Conservation (phyloP, 2,797 vertebrate genomes). For the Thalassophryne amazonica region DNA sequence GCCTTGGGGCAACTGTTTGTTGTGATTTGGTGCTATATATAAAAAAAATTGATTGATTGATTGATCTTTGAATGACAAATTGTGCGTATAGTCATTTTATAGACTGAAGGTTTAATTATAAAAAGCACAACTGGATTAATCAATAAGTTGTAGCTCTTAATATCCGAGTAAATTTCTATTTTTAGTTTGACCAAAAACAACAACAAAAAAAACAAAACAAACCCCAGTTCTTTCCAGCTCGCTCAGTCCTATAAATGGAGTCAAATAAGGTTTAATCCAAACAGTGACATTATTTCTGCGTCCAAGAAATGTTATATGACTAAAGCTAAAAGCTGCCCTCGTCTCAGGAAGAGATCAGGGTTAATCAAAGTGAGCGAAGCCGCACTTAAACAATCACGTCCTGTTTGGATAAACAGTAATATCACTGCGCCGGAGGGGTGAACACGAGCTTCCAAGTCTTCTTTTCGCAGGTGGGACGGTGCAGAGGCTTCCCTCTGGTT, state of each 20-base stretch:
- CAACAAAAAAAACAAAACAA: too few species aligned
- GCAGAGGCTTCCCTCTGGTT: constrained; percentile 48
- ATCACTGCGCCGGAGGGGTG: not conserved
- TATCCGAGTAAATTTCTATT: not conserved
- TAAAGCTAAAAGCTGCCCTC: not conserved
- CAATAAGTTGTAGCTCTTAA: too few species aligned
- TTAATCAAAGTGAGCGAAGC: constrained; percentile 11
- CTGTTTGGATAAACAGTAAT: constrained; percentile 46
- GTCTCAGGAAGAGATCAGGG: constrained; percentile 10
- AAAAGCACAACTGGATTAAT: too few species aligned
- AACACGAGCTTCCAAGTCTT: constrained; percentile 31
- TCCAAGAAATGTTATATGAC: not conserved
- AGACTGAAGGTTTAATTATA: too few species aligned
- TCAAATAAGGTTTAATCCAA: not conserved
- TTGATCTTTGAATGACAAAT: too few species aligned
- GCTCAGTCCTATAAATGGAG: not conserved
- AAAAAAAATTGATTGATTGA: too few species aligned
- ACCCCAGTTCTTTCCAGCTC: not conserved
- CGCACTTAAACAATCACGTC: constrained; percentile 10
- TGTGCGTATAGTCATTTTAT: too few species aligned
- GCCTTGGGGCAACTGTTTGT: too few species aligned
- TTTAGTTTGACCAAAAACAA: not conserved
- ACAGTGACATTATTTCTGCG: not conserved
- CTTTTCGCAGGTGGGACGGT: constrained; percentile 68
- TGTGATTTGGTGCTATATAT: too few species aligned